A percentile compares a stretch with the other conserved stretches of the same genome.
Conservation (phyloP, 2,797 vertebrate genomes). For the Danio jaintianensis region DNA sequence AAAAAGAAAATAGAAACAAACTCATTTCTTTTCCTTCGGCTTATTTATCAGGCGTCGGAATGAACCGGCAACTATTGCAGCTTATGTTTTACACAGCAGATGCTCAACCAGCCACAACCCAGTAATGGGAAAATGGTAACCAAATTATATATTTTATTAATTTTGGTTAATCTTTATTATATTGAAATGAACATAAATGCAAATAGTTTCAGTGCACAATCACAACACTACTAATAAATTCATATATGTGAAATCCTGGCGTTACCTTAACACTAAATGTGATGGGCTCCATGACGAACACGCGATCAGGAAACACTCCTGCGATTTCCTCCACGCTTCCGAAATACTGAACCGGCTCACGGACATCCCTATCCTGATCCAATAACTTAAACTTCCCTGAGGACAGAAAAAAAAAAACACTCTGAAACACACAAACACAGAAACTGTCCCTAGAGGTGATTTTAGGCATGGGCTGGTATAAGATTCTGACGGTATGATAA, state of each 20-base stretch:
- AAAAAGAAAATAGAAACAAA: no score
- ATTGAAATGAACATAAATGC: neutral
- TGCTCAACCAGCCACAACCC: no score
- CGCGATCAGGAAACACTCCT: constrained; percentile 91
- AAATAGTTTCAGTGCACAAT: neutral
- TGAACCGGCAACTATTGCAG: no score
- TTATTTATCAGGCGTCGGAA: no score
- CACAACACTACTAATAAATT: neutral
- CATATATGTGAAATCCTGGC: neutral
- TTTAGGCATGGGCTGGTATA: no score
- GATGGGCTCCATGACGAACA: constrained; percentile 97
- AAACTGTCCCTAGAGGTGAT: neutral
- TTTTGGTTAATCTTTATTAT: neutral
- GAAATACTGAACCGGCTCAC: constrained; percentile 95
- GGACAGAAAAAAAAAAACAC: constrained; percentile 20
- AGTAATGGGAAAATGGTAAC: no score
- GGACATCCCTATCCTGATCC: constrained; percentile 94
- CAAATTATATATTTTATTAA: no score
- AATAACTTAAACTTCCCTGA: constrained; percentile 96
- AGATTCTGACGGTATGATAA: no score
- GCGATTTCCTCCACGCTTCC: constrained; percentile 97
- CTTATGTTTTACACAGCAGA: no score
- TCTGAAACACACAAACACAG: neutral
- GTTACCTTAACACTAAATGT: constrained; percentile 96
- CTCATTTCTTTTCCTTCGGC: no score